Percentiles rank a stretch among this genome's conserved stretches.
Evolutionary conservation across 2,797 vertebrate species (phyloP).

Genomic region (Pampus argenteus): DNA sequence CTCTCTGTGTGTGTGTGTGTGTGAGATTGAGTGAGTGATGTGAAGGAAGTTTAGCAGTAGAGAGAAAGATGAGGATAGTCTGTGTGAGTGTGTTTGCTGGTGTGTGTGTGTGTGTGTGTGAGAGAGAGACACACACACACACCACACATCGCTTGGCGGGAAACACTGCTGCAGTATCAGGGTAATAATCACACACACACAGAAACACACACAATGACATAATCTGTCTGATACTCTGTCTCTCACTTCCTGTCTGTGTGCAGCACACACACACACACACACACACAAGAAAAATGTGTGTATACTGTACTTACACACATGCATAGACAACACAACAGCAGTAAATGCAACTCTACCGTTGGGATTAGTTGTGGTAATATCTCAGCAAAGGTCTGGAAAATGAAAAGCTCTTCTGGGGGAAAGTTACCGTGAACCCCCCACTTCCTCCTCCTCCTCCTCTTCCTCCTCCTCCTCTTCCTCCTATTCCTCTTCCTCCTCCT

Average conservation of each 20-base stretch:
- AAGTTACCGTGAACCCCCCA: constrained; percentile 55
- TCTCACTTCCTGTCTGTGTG: not conserved
- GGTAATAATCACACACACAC: too few species aligned
- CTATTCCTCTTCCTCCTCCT: not conserved
- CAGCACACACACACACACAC: not conserved
- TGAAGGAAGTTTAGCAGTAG: constrained; percentile 33
- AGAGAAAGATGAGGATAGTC: constrained; percentile 23
- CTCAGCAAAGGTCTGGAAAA: constrained; percentile 63
- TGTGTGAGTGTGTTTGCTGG: constrained; percentile 4
- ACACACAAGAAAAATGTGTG: not conserved
- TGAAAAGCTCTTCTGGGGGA: constrained; percentile 66
- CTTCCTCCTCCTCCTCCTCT: not conserved
- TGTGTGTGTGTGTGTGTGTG: not conserved
- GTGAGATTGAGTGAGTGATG: constrained; percentile 10
- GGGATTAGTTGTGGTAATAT: constrained; percentile 71
- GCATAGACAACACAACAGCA: constrained; percentile 21
- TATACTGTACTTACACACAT: not conserved
- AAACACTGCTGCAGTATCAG: too few species aligned
- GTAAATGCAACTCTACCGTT: constrained; percentile 56
- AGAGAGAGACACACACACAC: too few species aligned
- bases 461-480: not conserved
- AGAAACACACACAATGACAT: not conserved
- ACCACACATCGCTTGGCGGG: too few species aligned
- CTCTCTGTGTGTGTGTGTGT: constrained; percentile 11
- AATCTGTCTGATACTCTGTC: constrained; percentile 3